phyloP scores from a whole-genome alignment of 2,797 vertebrate species.

The Rhinophrynus dorsalis region DNA sequence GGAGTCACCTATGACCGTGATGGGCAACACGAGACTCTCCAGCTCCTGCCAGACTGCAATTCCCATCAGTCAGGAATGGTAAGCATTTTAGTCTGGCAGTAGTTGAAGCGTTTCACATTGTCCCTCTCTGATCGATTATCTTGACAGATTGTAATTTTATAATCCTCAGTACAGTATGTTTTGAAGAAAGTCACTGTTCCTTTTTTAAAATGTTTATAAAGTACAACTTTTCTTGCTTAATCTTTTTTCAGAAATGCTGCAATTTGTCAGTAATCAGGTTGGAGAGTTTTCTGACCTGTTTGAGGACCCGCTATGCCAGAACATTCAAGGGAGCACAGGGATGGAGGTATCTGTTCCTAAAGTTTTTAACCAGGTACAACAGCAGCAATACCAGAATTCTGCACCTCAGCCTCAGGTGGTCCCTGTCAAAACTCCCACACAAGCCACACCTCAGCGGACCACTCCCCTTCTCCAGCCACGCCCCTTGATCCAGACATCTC shows the following conservation, averaged over 20 bases:
- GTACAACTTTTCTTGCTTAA: constrained; percentile 19
- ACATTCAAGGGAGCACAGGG: constrained; percentile 51
- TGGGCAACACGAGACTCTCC: no score
- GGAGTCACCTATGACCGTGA: no score
- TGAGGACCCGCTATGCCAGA: constrained; percentile 79
- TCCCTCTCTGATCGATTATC: no score
- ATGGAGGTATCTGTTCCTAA: constrained; percentile 55
- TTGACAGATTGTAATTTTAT: no score
- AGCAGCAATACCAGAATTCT: constrained; percentile 59
- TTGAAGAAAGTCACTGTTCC: no score
- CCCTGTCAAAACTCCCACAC: constrained; percentile 55
- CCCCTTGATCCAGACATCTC: constrained; percentile 67
- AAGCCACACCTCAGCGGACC: constrained; percentile 55
- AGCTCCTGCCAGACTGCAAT: no score
- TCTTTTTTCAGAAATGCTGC: constrained; percentile 87
- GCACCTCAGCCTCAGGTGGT: constrained; percentile 60
- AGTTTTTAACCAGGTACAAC: constrained; percentile 58
- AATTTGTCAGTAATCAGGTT: constrained; percentile 94
- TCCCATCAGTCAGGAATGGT: no score
- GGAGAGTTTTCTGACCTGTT: constrained; percentile 93
- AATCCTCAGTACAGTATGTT: no score
- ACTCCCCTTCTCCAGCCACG: constrained; percentile 66
- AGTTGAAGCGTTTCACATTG: no score
- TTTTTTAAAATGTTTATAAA: no score
- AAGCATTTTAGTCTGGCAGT: no score